phyloP scores from a whole-genome alignment of 2,113 vertebrate genomes.

The Heterocephalus glaber region DNA sequence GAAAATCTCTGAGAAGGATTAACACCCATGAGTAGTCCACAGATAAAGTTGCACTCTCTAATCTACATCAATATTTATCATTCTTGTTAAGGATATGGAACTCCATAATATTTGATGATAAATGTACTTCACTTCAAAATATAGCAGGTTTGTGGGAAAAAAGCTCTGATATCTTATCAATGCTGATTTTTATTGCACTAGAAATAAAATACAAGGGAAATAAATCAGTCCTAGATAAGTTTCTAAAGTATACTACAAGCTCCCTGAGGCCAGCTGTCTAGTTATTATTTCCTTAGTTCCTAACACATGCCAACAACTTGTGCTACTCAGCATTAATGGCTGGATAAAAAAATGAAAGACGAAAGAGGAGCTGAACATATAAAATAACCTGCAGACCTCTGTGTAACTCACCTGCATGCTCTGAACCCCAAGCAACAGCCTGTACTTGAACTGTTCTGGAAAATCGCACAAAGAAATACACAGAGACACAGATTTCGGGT shows the following conservation, averaged over 20 bases:
- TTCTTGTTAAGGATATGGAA: slow-evolving; percentile 59
- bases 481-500: no score
- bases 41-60: slow-evolving; percentile 55
- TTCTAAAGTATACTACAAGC: not conserved
- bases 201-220: not conserved
- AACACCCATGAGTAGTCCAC: slow-evolving; percentile 63
- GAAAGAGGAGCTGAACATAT: not conserved
- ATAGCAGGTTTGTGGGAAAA: not conserved
- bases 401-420: not conserved
- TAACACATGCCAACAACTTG: not conserved
- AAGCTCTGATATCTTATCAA: not conserved
- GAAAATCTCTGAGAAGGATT: slow-evolving; percentile 64
- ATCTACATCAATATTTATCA: slow-evolving; percentile 71
- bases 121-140: slow-evolving; percentile 45
- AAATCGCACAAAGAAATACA: no score
- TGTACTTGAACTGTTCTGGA: not conserved
- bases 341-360: not conserved
- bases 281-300: not conserved
- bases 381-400: accelerated
- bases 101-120: slow-evolving; percentile 57
- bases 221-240: accelerated
- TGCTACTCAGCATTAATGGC: not conserved
- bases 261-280: not conserved
- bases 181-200: not conserved
- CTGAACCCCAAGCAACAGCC: not conserved